Evolutionary conservation across 2,888 invertebrate species (phyloP).

Genomic region (Agrilus biguttatus): DNA sequence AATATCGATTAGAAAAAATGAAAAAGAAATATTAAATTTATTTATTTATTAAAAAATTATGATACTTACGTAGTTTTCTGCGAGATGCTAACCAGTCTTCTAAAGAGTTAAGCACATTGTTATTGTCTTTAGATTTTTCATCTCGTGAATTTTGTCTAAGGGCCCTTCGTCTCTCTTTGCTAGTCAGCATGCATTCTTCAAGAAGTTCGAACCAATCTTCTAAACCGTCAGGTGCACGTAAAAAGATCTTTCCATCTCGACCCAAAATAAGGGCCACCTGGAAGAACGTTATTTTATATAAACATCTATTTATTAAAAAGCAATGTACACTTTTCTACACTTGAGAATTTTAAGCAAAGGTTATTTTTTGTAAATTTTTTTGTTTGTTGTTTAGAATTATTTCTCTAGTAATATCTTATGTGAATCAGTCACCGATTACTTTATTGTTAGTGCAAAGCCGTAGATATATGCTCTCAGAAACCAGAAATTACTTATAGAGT

Average conservation of each 20-base stretch:
- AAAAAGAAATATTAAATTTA: too few relatives aligned
- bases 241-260: slow-evolving; percentile 33
- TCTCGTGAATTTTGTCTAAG: slow-evolving; percentile 34
- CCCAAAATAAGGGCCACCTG: slow-evolving; percentile 33
- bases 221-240: slow-evolving; percentile 38
- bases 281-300: slow-evolving; percentile 20
- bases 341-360: too few relatives aligned
- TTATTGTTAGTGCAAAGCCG: too few relatives aligned
- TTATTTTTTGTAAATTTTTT: too few relatives aligned
- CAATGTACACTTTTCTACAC: too few relatives aligned
- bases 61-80: slow-evolving; percentile 31
- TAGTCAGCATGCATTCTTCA: slow-evolving; percentile 48
- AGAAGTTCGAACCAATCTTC: slow-evolving; percentile 52
- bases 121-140: slow-evolving; percentile 26
- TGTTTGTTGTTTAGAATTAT: too few relatives aligned
- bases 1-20: too few relatives aligned
- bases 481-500: too few relatives aligned
- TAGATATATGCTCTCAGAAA: too few relatives aligned
- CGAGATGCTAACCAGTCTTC: slow-evolving; percentile 40
- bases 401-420: too few relatives aligned
- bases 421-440: too few relatives aligned
- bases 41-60: not conserved
- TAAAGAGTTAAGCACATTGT: slow-evolving; percentile 32
- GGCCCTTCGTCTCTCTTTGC: slow-evolving; percentile 46
- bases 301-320: too few relatives aligned